These are phyloP conservation scores for Xanthia togata DNA, from an alignment of 2,888 invertebrate genomes.

Conservation along the genomic window DNA sequence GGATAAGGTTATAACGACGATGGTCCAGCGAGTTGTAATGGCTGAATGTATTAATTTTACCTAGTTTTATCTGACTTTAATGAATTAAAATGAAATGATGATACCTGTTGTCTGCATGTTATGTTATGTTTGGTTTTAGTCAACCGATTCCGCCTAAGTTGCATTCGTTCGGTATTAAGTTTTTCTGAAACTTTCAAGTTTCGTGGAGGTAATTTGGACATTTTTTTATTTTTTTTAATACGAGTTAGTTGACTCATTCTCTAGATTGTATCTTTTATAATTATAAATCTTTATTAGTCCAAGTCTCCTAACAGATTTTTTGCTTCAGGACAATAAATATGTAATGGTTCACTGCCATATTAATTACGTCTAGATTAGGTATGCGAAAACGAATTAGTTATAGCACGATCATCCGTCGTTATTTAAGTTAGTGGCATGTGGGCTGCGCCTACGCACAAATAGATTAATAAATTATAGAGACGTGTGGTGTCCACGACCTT, in stretches of 20 bases:
- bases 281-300: constrained; percentile 15
- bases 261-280: constrained; percentile 17
- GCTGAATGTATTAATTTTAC: constrained; percentile 1
- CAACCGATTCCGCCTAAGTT: not conserved
- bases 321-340: constrained; percentile 55
- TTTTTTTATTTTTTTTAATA: not conserved
- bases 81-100: too few species aligned
- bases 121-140: not conserved
- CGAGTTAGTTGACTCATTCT: constrained; percentile 13
- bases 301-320: constrained; percentile 28
- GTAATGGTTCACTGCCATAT: constrained; percentile 59
- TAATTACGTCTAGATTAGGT: constrained; percentile 65
- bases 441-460: constrained; percentile 79
- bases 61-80: not conserved
- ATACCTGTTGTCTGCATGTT: not conserved
- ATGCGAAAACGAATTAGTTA: constrained; percentile 72
- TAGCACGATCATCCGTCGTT: constrained; percentile 67
- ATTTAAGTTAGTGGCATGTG: constrained; percentile 74
- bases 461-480: constrained; percentile 76
- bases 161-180: not conserved
- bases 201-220: not conserved
- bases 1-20: constrained; percentile 22
- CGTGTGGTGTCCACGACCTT: constrained; percentile 73
- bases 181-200: not conserved
- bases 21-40: constrained; percentile 8